A percentile compares a stretch with the other conserved stretches of the same genome.
These are phyloP conservation scores for Cariama cristata DNA, from an alignment of 2,113 vertebrate genomes.

Conservation along the genomic window DNA sequence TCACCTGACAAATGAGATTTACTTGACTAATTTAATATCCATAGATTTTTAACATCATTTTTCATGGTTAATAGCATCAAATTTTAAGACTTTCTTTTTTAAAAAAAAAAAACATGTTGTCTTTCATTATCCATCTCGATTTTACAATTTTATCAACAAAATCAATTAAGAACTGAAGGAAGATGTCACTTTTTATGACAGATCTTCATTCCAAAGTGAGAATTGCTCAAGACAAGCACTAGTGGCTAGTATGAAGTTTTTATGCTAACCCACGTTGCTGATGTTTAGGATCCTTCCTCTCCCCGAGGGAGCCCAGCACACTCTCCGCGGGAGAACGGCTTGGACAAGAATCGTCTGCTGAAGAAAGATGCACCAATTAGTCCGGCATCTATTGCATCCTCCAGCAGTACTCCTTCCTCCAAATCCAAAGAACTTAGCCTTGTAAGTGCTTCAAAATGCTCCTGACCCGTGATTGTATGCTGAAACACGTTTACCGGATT, in stretches of 20 bases:
- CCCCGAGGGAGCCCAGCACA: slow-evolving; percentile 94
- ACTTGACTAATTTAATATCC: neutral
- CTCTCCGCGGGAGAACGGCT: slow-evolving; percentile 95
- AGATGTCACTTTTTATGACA: neutral
- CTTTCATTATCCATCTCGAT: neutral
- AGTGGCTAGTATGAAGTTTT: neutral
- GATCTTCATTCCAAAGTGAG: neutral
- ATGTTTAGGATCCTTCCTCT: slow-evolving; percentile 91
- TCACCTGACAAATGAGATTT: neutral
- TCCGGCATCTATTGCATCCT: slow-evolving; percentile 96
- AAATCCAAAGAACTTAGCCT: slow-evolving; percentile 99
- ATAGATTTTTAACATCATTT: neutral
- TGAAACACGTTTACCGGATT: neutral
- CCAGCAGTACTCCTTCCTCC: slow-evolving; percentile 97
- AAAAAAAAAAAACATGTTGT: neutral
- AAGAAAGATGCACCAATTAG: slow-evolving; percentile 99
- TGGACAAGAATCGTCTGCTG: slow-evolving; percentile 93
- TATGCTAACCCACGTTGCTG: neutral
- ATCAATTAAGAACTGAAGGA: neutral
- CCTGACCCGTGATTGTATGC: neutral
- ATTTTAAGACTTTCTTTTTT: neutral
- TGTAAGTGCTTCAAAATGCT: slow-evolving; percentile 80
- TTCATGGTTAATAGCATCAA: neutral
- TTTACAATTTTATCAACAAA: neutral
- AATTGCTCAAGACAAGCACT: neutral